Conservation (phyloP, 1,140 invertebrate species). For the Heliconius congener region DNA sequence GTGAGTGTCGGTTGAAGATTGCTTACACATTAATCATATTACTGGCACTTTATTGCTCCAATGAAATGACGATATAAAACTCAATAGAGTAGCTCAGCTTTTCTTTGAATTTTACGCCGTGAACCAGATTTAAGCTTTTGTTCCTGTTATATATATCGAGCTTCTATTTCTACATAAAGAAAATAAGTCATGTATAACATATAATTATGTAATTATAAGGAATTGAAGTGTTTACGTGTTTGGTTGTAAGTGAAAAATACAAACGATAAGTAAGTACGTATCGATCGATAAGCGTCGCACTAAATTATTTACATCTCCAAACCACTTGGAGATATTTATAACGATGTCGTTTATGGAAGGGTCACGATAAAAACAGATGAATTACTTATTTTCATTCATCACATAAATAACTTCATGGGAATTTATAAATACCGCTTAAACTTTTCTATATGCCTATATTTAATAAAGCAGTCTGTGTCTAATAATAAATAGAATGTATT, state of each 20-base stretch:
- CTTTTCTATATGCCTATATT: not conserved
- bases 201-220: too few relatives aligned
- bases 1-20: conserved; percentile 56
- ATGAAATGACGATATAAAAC: conserved; percentile 58
- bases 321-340: conserved; percentile 61
- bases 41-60: conserved; percentile 67
- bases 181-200: too few relatives aligned
- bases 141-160: not conserved
- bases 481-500: conserved; percentile 12
- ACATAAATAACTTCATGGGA: not conserved
- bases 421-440: not conserved
- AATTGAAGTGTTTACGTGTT: too few relatives aligned
- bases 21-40: conserved; percentile 70
- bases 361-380: conserved; percentile 39
- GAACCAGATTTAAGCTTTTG: not conserved
- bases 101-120: conserved; percentile 6
- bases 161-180: not conserved
- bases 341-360: conserved; percentile 44
- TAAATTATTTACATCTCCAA: conserved; percentile 63
- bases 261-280: conserved; percentile 25
- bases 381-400: conserved; percentile 5
- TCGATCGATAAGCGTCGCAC: conserved; percentile 51
- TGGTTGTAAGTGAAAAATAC: not conserved
- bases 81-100: conserved; percentile 21
- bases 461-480: not conserved